Evolutionary conservation across 2,888 invertebrate genomes (phyloP), one percentile per base, ranked within the genome.

Genomic region (Mayetiola destructor): DNA sequence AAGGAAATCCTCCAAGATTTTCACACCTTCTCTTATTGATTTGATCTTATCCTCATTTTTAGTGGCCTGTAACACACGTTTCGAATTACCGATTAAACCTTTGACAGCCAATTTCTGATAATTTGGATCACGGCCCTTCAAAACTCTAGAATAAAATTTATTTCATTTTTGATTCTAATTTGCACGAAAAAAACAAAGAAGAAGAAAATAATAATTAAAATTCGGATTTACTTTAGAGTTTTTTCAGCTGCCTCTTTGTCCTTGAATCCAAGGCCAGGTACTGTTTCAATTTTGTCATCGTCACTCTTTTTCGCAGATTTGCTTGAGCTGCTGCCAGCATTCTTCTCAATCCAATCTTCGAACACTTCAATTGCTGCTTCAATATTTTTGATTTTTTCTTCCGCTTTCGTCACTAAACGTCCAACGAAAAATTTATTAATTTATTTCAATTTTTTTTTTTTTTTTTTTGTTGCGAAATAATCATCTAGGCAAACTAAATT

Each of bases 241-340:
- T 78, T 79, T 61, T 79, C 71, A 0, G 87, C 87, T 1, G 84
- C 79, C n/a, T 77, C 80, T 66, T 81, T 81, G 67, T 87, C 85
- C 67, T 87, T 87, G 69, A 87, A 88, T 21, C 87, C 84, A 27
- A 86, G 75, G 0, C 84, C 85, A 5, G 82, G 81, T 39, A 85
- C 85, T 0, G 81, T 80, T 64, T 84, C 83, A 1, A 74, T 71
- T 55, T 76, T 73, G 10, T 72, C 73, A 39, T 73, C 74, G 29
- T 69, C 74, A 27, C 4, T 48, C 66, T 63, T 72, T 70, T 77
- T 78, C 61, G 59, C 60, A 62, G 69, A 71, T 62, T 70, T 71
- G 56, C 65, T 71, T 4, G 68, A 66, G 12, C 67, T 66, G 61
- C 70, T 64, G 59, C 70, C 66, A 14, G 71, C 71, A 59, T 78